Base-by-base conservation (phyloP, 2,888 invertebrate species). In the Micropterix aruncella region DNA sequence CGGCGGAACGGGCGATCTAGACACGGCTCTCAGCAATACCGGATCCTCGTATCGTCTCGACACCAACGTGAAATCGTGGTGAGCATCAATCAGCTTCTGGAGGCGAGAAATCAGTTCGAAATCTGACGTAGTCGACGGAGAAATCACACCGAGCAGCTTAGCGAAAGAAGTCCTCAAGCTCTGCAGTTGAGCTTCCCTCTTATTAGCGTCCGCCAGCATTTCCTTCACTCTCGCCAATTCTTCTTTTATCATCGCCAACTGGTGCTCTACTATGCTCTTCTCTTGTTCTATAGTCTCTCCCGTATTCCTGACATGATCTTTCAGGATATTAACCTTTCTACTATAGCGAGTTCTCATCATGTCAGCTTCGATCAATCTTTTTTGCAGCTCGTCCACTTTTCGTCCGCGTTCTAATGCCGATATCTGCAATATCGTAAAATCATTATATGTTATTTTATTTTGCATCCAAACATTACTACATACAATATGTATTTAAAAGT, bases 61-160 rank as follows among this genome's bases (percentile, higher is more conserved):
- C 3, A 90, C 79, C 54, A 86, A 63, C 0, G 89, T 87, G 59
- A 89, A 90, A 65, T 90, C 90, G 55, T 88, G 83, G 61, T 90
- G 88, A 0, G 89, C 89, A 52, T 87, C 83, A 42, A 88, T 84
- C 52, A 90, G 66, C 60, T 88, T 88, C 61, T 89, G 88, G 18
- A 90, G 69, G 1, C 87, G 77, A 27, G 83, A 79, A 46, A 85
- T 73, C 55, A 85, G 73, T 63, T 85, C 85, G 55, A 83, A 80
- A 66, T 86, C 84, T 0, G 84, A 79, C 16, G 83, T 75, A 44
- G 81, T 78, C 3, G 78, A 73, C 18, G 79, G 79, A 19, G 68
- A 65, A 41, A 70, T 52, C 51, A 84, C 72, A n/a, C 83, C 83
- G 5, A 85, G 62, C n/a, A 83, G 68, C 51, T 83, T 80, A 12